A percentile compares a stretch with the other conserved stretches of the same genome.
phyloP scores from a whole-genome alignment of 2,888 invertebrate species.

The Erynnis tages region DNA sequence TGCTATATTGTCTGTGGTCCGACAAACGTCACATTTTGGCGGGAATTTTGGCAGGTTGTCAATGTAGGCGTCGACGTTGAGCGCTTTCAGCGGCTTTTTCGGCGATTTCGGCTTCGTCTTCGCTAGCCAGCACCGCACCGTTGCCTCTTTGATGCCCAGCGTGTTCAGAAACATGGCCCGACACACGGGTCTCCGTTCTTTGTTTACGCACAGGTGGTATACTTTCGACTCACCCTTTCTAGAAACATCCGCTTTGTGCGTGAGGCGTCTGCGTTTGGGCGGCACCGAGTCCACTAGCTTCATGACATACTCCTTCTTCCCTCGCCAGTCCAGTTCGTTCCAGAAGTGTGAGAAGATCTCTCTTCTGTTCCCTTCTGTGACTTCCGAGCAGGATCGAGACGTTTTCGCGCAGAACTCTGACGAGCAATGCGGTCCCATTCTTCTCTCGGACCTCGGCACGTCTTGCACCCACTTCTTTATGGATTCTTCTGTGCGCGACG shows the following conservation, averaged over 20 bases:
- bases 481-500: constrained; percentile 33
- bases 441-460: constrained; percentile 53
- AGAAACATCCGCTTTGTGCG: constrained; percentile 43
- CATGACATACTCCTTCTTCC: constrained; percentile 49
- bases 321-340: constrained; percentile 55
- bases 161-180: constrained; percentile 58
- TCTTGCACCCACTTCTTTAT: constrained; percentile 55
- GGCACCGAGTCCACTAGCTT: constrained; percentile 50
- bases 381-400: constrained; percentile 39
- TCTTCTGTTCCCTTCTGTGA: constrained; percentile 43
- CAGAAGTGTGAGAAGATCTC: constrained; percentile 55
- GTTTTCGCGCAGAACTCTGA: constrained; percentile 47
- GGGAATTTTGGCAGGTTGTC: constrained; percentile 50
- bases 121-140: constrained; percentile 53
- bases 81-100: constrained; percentile 48
- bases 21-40: constrained; percentile 51
- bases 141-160: constrained; percentile 60
- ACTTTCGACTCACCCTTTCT: constrained; percentile 55
- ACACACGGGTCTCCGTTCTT: constrained; percentile 47
- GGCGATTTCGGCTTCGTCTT: constrained; percentile 38
- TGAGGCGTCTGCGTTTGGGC: constrained; percentile 45
- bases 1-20: constrained; percentile 33
- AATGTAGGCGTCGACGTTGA: constrained; percentile 51
- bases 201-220: constrained; percentile 45
- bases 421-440: constrained; percentile 48